Percentiles rank a stretch among this genome's conserved stretches.
Conservation (phyloP, 1,140 invertebrate genomes). For the Aphidius ervi region DNA sequence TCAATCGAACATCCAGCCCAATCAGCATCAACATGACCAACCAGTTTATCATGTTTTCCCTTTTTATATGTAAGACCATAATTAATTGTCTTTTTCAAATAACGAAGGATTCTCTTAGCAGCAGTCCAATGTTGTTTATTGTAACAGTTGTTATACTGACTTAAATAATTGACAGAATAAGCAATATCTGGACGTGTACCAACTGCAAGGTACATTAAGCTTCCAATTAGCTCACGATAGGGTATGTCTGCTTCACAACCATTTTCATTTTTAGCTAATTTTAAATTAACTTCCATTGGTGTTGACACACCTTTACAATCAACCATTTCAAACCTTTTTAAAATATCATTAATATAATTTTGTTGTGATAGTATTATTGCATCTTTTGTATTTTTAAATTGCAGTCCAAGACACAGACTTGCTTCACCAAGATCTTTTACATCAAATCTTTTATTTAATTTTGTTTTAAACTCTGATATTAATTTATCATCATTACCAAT, state of each 20-base stretch:
- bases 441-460: slow-evolving; percentile 64
- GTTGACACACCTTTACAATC: slow-evolving; percentile 12
- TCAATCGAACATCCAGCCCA: not conserved
- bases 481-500: slow-evolving; percentile 65
- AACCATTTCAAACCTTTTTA: slow-evolving; percentile 14
- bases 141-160: slow-evolving; percentile 27
- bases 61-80: not conserved
- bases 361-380: too few species aligned
- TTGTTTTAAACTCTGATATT: slow-evolving; percentile 91
- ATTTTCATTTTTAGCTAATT: too few species aligned
- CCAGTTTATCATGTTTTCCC: not conserved
- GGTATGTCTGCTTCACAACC: slow-evolving; percentile 4
- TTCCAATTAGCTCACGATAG: slow-evolving; percentile 15
- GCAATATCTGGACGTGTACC: slow-evolving; percentile 40
- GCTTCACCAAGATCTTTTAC: slow-evolving; percentile 22
- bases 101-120: slow-evolving; percentile 25
- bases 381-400: too few species aligned
- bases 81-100: not conserved
- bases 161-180: slow-evolving; percentile 29
- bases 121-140: too few species aligned
- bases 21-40: not conserved
- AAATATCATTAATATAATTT: too few species aligned
- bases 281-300: slow-evolving; percentile 16
- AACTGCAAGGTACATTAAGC: slow-evolving; percentile 14
- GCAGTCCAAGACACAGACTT: slow-evolving; percentile 22